Evolutionary conservation across 2,797 vertebrate genomes (phyloP).

Genomic region (Avahi laniger): DNA sequence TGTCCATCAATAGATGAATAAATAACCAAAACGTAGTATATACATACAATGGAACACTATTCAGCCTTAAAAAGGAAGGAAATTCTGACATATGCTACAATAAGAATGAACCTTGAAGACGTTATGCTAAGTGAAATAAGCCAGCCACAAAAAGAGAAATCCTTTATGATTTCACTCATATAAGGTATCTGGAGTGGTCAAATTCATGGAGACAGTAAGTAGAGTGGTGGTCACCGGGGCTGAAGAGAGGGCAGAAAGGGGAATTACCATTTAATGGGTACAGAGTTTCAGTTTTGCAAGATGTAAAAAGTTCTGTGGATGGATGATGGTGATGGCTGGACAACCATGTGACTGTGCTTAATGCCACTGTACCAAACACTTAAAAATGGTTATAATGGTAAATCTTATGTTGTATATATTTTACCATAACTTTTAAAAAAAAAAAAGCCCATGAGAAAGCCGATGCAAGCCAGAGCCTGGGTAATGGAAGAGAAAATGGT

Average conservation of each 20-base stretch:
- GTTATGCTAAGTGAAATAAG: background rate
- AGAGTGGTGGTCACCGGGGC: background rate
- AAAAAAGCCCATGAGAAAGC: background rate
- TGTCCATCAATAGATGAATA: too few species aligned
- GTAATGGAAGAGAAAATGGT: background rate
- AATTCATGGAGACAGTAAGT: background rate
- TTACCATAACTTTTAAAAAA: background rate
- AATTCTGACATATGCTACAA: background rate
- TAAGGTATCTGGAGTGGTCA: background rate
- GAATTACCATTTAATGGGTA: too few species aligned
- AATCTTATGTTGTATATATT: background rate
- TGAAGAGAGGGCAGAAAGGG: background rate
- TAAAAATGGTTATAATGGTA: background rate
- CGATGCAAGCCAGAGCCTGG: background rate
- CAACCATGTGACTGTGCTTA: too few species aligned
- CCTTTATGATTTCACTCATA: too few species aligned
- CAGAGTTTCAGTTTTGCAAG: background rate
- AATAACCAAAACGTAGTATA: background rate
- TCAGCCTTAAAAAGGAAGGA: background rate
- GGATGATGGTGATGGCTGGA: too few species aligned
- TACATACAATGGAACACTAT: too few species aligned
- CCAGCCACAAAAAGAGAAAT: background rate
- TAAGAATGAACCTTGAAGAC: background rate
- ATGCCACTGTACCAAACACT: background rate
- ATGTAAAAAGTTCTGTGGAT: background rate